Evolutionary conservation across 2,888 invertebrate genomes (phyloP).

Genomic region (Dasypogon diadema): DNA sequence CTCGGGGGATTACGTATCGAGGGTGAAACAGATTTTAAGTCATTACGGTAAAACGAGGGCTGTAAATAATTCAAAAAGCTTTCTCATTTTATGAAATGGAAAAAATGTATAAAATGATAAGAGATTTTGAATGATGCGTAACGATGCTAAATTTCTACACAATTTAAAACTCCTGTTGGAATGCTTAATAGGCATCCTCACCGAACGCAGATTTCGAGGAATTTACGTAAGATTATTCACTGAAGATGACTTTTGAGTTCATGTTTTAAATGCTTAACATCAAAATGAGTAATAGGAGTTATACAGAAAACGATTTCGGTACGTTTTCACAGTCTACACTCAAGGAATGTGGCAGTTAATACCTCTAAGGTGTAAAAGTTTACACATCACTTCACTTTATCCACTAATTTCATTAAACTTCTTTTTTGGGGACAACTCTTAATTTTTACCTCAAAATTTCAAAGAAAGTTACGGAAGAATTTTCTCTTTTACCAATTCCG

Average conservation of each 20-base stretch:
- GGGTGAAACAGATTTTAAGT: slow-evolving; percentile 54
- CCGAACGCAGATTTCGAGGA: too few species aligned
- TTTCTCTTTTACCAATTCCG: too few species aligned
- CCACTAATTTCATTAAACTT: not conserved
- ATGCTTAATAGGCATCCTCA: too few species aligned
- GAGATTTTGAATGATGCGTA: slow-evolving; percentile 10
- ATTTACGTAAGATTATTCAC: too few species aligned
- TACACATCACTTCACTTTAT: not conserved
- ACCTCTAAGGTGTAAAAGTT: too few species aligned
- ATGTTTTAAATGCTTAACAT: too few species aligned
- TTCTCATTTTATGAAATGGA: slow-evolving; percentile 29
- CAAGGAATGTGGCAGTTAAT: too few species aligned
- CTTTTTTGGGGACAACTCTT: too few species aligned
- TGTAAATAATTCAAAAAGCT: slow-evolving; percentile 54
- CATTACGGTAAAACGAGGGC: slow-evolving; percentile 52
- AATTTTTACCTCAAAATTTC: not conserved
- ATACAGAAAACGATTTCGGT: too few species aligned
- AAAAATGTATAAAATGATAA: slow-evolving; percentile 19
- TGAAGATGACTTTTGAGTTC: too few species aligned
- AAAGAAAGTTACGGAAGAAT: not conserved
- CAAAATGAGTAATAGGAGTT: too few species aligned
- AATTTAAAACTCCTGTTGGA: not conserved
- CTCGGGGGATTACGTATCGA: slow-evolving; percentile 55
- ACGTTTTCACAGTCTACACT: too few species aligned
- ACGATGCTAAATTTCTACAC: not conserved